A percentile compares a stretch with the other conserved stretches of the same genome.
Conservation (phyloP, 2,797 vertebrate species). For the Eremophila alpestris region DNA sequence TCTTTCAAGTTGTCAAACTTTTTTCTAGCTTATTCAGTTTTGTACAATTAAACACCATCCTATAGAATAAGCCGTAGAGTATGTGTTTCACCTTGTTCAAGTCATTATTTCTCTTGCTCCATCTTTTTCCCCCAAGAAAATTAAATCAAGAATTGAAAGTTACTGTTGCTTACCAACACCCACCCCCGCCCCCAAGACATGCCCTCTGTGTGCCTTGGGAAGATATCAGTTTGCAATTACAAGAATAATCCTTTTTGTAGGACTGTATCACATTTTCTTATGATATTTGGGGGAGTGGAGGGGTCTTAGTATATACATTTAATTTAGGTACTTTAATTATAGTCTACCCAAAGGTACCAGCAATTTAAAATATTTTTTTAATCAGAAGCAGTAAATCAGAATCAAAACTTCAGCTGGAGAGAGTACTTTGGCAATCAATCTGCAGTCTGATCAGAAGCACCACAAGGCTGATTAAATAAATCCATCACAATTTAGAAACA, state of each 20-base stretch:
- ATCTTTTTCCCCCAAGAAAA: neutral
- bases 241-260: neutral
- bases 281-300: neutral
- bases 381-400: neutral
- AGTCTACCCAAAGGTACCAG: neutral
- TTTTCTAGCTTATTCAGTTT: neutral
- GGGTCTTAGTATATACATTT: neutral
- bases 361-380: neutral
- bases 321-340: neutral
- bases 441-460: neutral
- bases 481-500: neutral
- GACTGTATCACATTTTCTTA: neutral
- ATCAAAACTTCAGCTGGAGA: neutral
- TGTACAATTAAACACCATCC: neutral
- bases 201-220: neutral
- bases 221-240: neutral
- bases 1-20: neutral
- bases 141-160: neutral
- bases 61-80: neutral
- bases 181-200: accelerated
- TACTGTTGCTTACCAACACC: neutral
- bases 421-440: neutral
- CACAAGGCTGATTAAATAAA: neutral
- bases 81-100: neutral
- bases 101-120: neutral